These are phyloP conservation scores for Arctocebus calabarensis DNA, from an alignment of 2,797 vertebrate genomes.

Conservation along the genomic window DNA sequence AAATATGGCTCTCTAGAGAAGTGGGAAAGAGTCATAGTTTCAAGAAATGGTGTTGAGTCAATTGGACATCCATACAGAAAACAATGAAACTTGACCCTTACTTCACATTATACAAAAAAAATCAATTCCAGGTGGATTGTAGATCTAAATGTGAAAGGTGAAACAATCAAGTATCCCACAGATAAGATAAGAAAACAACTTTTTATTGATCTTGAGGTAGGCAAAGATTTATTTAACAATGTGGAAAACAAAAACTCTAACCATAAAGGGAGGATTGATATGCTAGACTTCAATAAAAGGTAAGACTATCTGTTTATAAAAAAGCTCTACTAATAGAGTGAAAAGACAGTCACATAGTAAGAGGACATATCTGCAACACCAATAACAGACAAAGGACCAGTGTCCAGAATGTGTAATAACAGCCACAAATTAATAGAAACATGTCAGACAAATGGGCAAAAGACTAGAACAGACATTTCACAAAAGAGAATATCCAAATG, in stretches of 20 bases:
- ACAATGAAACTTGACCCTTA: constrained; percentile 63
- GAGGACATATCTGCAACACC: not conserved
- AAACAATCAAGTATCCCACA: constrained; percentile 29
- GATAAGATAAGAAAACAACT: constrained; percentile 33
- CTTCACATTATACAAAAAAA: constrained; percentile 31
- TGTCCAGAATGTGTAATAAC: not conserved
- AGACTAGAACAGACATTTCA: not conserved
- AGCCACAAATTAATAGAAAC: not conserved
- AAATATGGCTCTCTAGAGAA: not conserved
- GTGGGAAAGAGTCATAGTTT: constrained; percentile 10
- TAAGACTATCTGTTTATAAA: constrained; percentile 44
- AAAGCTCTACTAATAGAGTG: not conserved
- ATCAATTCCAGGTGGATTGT: not conserved
- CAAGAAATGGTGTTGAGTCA: not conserved
- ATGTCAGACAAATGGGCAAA: not conserved
- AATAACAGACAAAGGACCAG: not conserved
- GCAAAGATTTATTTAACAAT: constrained; percentile 62
- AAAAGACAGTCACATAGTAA: constrained; percentile 17
- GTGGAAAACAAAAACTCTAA: not conserved
- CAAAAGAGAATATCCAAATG: not conserved
- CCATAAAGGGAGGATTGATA: constrained; percentile 15
- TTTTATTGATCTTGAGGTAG: constrained; percentile 29
- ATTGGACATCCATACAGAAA: constrained; percentile 43
- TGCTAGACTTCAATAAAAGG: not conserved
- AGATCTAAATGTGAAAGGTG: constrained; percentile 60